Conservation (phyloP, 2,113 vertebrate genomes). For the Melanocharis versteri region DNA sequence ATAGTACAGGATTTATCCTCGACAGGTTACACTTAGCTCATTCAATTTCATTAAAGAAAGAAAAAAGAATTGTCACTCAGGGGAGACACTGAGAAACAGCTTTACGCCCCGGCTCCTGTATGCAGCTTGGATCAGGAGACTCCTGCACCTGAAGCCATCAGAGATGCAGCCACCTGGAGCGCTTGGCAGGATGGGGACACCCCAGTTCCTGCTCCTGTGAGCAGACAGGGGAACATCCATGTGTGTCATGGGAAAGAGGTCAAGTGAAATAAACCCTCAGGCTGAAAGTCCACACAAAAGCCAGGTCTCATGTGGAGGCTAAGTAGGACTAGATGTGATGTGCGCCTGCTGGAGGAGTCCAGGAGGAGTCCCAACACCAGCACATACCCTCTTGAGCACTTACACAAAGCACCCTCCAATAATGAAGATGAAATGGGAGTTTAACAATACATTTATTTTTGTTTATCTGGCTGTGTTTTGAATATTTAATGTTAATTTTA, state of each 20-base stretch:
- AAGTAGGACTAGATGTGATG: neutral
- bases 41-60: neutral
- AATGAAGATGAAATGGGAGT: neutral
- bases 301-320: neutral
- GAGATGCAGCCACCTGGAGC: neutral
- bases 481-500: neutral
- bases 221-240: neutral
- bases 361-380: neutral
- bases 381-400: neutral
- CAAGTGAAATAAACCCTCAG: neutral
- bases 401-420: neutral
- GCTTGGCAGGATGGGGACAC: rapidly evolving
- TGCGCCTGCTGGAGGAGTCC: neutral
- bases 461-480: neutral
- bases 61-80: neutral
- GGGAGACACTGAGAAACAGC: neutral
- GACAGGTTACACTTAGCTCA: conserved; percentile 12
- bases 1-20: conserved; percentile 4
- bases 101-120: neutral
- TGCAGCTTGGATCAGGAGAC: neutral
- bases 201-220: neutral
- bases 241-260: neutral
- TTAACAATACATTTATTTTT: neutral
- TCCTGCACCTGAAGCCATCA: neutral
- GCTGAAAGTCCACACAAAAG: neutral